Conservation (phyloP, 2,888 invertebrate genomes). For the Eueremaeus valkanovi region DNA sequence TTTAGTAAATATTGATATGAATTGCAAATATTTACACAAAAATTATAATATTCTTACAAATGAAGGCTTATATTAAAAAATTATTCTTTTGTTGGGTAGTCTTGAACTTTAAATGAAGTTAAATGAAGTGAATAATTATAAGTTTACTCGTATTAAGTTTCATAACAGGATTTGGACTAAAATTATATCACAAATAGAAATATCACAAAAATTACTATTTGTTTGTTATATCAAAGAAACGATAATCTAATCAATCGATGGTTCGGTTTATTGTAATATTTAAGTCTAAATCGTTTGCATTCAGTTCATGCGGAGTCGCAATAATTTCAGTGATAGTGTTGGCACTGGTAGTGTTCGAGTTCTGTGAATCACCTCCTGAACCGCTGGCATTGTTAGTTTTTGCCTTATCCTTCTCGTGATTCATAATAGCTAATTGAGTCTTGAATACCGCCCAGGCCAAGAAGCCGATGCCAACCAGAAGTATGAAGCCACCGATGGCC, state of each 20-base stretch:
- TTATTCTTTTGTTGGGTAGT: neutral
- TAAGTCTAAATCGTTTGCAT: neutral
- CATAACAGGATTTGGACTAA: too few relatives aligned
- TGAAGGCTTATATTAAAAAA: neutral
- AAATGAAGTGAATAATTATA: too few relatives aligned
- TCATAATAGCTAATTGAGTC: neutral
- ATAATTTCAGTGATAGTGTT: neutral
- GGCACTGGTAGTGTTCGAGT: neutral
- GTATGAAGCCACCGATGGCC: neutral
- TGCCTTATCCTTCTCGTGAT: neutral
- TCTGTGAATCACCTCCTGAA: neutral
- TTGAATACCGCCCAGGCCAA: conserved; percentile 20
- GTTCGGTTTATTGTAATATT: neutral
- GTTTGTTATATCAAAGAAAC: neutral
- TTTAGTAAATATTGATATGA: conserved; percentile 9
- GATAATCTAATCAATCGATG: neutral
- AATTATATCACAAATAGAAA: neutral
- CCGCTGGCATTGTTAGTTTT: neutral
- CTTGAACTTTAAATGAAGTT: neutral
- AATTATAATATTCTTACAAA: neutral
- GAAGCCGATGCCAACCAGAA: conserved; percentile 21
- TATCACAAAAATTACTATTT: neutral
- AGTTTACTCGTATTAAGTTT: too few relatives aligned
- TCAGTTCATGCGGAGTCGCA: neutral
- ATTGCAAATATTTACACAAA: conserved; percentile 10